A percentile compares a stretch with the other conserved stretches of the same genome.
phyloP scores from a whole-genome alignment of 2,888 invertebrate species.

The Apotomis capreana region DNA sequence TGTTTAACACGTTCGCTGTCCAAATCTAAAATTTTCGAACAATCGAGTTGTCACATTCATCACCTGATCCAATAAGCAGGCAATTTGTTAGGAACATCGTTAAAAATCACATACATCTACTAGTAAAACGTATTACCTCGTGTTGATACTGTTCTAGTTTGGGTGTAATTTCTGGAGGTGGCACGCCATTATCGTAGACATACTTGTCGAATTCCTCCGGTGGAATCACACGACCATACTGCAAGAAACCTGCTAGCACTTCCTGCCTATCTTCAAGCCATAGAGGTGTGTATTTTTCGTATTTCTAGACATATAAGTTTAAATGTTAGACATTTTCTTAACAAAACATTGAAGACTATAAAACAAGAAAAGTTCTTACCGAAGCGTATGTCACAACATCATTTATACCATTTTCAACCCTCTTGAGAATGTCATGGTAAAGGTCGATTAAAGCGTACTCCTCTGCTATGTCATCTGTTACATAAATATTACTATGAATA shows the following conservation, averaged over 20 bases:
- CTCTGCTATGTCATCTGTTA: conserved; percentile 82
- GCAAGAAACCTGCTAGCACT: conserved; percentile 89
- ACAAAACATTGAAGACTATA: no score
- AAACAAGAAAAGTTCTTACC: conserved; percentile 53
- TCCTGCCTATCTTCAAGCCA: conserved; percentile 92
- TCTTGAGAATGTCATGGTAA: conserved; percentile 80
- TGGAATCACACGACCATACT: conserved; percentile 89
- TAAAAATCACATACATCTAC: no score
- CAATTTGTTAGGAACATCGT: no score
- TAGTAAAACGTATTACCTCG: conserved; percentile 73
- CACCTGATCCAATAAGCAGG: no score
- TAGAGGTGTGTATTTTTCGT: conserved; percentile 88
- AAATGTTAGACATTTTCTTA: no score
- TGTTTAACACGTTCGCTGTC: no score
- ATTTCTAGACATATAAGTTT: conserved; percentile 64
- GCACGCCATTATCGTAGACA: conserved; percentile 70
- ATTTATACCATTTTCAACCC: conserved; percentile 73
- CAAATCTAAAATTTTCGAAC: no score
- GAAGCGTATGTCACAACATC: conserved; percentile 68
- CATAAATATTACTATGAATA: neutral
- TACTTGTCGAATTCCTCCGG: conserved; percentile 87
- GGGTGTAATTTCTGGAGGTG: conserved; percentile 84
- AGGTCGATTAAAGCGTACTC: conserved; percentile 84
- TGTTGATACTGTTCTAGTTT: conserved; percentile 88
- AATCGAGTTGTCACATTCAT: no score